Percentiles rank a stretch among this genome's conserved stretches.
Conservation (phyloP, 1,140 invertebrate species). For the Aphidius gifuensis region DNA sequence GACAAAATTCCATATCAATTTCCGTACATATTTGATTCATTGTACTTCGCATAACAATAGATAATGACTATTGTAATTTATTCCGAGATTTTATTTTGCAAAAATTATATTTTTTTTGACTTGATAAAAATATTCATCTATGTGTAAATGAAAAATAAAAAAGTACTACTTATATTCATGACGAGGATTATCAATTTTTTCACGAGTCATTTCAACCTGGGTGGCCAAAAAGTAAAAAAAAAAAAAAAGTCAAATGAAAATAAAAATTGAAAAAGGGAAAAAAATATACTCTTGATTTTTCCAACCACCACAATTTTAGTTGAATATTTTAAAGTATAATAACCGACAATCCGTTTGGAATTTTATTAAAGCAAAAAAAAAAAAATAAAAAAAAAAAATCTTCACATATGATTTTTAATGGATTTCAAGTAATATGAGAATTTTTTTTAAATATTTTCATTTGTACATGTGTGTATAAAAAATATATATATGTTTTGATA, state of each 20-base stretch:
- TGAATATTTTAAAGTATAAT: constrained; percentile 47
- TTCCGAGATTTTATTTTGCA: background rate
- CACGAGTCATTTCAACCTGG: constrained; percentile 42
- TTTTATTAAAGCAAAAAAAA: background rate
- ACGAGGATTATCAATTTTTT: constrained; percentile 42
- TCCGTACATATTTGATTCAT: too few species aligned
- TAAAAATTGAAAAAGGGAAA: constrained; percentile 8
- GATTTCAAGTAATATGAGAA: too few species aligned
- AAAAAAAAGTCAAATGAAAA: constrained; percentile 29
- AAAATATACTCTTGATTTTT: constrained; percentile 13
- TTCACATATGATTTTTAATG: too few species aligned
- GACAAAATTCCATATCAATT: too few species aligned
- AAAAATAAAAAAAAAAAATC: too few species aligned
- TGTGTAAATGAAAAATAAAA: background rate
- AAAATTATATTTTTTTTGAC: background rate
- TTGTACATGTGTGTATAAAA: background rate
- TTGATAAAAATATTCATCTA: background rate
- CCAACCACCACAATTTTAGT: constrained; percentile 38
- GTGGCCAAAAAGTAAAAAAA: constrained; percentile 15
- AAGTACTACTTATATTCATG: constrained; percentile 25
- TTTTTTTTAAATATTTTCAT: background rate
- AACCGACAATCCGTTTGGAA: background rate
- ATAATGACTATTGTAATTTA: constrained; percentile 5
- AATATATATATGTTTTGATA: background rate
- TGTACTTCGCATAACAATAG: background rate